Evolutionary conservation across 1,140 invertebrate species (phyloP).

Genomic region (Latrodectus geometricus): DNA sequence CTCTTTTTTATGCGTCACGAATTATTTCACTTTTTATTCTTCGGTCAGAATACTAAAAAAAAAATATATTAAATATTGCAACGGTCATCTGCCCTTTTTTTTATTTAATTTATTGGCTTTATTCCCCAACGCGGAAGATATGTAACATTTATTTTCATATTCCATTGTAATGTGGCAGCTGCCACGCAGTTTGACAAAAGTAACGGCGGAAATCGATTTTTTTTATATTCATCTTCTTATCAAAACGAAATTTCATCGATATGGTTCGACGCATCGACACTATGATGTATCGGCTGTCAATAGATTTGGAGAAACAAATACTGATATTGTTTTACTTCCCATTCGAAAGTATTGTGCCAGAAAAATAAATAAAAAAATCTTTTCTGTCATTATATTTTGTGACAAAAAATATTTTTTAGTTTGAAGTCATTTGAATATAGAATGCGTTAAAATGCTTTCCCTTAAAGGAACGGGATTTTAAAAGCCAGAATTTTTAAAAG

Average conservation of each 20-base stretch:
- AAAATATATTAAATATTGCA: background rate
- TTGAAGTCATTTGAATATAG: no score
- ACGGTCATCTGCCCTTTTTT: slow-evolving; percentile 25
- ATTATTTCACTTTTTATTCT: slow-evolving; percentile 44
- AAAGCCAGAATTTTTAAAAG: no score
- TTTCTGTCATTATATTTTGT: background rate
- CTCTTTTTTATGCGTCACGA: slow-evolving; percentile 18
- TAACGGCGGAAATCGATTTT: slow-evolving; percentile 31
- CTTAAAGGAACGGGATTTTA: no score
- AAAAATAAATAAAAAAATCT: background rate
- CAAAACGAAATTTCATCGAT: background rate
- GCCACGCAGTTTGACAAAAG: slow-evolving; percentile 9
- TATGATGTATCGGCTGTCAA: no score
- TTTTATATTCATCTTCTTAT: background rate
- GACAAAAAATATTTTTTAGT: background rate
- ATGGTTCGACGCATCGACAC: slow-evolving; percentile 30
- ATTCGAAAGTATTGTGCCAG: background rate
- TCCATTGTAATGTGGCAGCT: slow-evolving; percentile 21
- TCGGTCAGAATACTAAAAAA: background rate
- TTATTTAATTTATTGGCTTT: background rate
- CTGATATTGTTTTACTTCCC: no score
- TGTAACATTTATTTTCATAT: slow-evolving; percentile 50
- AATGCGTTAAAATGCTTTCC: no score
- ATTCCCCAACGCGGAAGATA: slow-evolving; percentile 12
- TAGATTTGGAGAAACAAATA: no score